Percentiles rank a stretch among this genome's conserved stretches.
These are phyloP conservation scores for Bungarus multicinctus DNA, from an alignment of 2,113 vertebrate species.

Conservation along the genomic window DNA sequence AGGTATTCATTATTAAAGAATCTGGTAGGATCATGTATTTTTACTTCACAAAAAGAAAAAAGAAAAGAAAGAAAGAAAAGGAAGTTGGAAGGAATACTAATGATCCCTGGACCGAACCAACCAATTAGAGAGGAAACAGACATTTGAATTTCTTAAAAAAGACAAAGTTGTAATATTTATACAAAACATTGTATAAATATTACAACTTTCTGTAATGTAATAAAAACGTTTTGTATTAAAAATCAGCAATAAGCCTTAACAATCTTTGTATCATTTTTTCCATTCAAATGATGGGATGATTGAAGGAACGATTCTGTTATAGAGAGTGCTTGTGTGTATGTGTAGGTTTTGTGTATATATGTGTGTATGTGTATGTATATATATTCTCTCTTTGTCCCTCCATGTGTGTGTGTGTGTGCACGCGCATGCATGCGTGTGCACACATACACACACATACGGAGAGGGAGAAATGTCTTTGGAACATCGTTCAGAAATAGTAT, in stretches of 20 bases:
- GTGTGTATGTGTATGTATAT: not conserved
- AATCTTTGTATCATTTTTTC: not conserved
- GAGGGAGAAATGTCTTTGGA: not conserved
- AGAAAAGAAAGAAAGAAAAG: not conserved
- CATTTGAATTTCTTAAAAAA: not conserved
- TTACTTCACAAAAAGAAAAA: constrained; percentile 6
- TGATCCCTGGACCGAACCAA: not conserved
- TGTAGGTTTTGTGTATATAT: not conserved
- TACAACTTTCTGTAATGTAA: constrained; percentile 6
- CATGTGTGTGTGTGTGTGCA: too few relatives aligned
- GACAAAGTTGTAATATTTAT: not conserved
- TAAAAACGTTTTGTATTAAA: constrained; percentile 5
- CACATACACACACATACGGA: not conserved
- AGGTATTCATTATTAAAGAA: constrained; percentile 47
- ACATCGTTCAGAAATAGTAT: not conserved
- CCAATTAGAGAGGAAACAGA: not conserved
- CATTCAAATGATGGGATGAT: not conserved
- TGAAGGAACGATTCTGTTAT: not conserved
- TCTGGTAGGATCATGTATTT: not conserved
- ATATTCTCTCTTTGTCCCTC: too few relatives aligned
- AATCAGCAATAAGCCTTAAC: not conserved
- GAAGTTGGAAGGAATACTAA: not conserved
- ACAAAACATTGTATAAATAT: constrained; percentile 2
- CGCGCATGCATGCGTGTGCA: too few relatives aligned
- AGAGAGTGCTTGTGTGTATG: not conserved